These are phyloP conservation scores for Tenebrio molitor DNA, from an alignment of 1,140 invertebrate genomes.

Conservation along the genomic window DNA sequence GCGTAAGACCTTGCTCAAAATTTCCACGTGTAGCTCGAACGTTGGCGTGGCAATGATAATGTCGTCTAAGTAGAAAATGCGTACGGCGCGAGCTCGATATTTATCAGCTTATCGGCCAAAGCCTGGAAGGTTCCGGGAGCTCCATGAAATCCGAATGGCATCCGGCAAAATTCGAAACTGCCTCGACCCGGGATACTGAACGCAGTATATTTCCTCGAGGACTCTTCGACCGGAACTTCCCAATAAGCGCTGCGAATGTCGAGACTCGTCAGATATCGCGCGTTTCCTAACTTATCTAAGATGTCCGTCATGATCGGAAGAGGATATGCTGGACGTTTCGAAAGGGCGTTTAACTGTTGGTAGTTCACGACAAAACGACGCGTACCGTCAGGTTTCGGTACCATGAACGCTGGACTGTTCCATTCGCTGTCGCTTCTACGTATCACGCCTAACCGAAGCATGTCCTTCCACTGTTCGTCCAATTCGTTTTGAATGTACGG, in stretches of 20 bases:
- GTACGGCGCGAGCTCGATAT: slow-evolving; percentile 33
- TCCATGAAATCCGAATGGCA: slow-evolving; percentile 25
- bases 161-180: slow-evolving; percentile 58
- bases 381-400: slow-evolving; percentile 48
- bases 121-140: slow-evolving; percentile 29
- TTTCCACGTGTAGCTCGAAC: slow-evolving; percentile 59
- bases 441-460: slow-evolving; percentile 3
- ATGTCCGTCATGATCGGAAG: slow-evolving; percentile 48
- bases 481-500: slow-evolving; percentile 48
- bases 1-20: slow-evolving; percentile 51
- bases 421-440: neutral
- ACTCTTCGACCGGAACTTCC: slow-evolving; percentile 58
- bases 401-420: slow-evolving; percentile 50
- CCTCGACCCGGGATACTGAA: slow-evolving; percentile 60
- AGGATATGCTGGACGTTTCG: slow-evolving; percentile 57
- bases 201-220: slow-evolving; percentile 57
- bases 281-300: slow-evolving; percentile 56
- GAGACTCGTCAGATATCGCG: slow-evolving; percentile 54
- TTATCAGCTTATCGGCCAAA: slow-evolving; percentile 58
- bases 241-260: slow-evolving; percentile 60
- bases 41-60: slow-evolving; percentile 59
- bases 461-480: slow-evolving; percentile 5
- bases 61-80: slow-evolving; percentile 61
- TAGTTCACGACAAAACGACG: slow-evolving; percentile 31
- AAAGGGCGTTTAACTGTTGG: slow-evolving; percentile 16